A percentile compares a stretch with the other conserved stretches of the same genome.
These are phyloP conservation scores for Saccostrea echinata DNA, from an alignment of 1,140 invertebrate species.

Conservation along the genomic window DNA sequence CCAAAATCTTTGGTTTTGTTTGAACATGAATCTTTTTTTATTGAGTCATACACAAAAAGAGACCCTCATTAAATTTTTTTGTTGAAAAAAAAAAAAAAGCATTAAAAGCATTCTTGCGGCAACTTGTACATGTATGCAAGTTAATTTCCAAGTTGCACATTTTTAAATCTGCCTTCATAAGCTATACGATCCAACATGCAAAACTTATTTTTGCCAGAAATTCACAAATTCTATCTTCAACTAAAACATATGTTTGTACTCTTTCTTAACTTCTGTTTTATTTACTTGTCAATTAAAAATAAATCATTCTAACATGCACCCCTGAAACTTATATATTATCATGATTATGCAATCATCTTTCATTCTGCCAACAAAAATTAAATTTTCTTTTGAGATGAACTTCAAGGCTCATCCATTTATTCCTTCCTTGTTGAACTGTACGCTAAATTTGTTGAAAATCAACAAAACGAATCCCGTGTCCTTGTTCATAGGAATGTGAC, in stretches of 20 bases:
- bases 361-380: not conserved
- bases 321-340: not conserved
- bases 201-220: not conserved
- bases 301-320: conserved; percentile 3
- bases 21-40: conserved; percentile 2
- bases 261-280: not conserved
- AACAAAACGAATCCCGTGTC: too few relatives aligned
- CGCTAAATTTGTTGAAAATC: too few relatives aligned
- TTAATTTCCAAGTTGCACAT: not conserved
- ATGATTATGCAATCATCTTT: not conserved
- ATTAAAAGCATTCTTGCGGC: not conserved
- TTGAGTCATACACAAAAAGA: not conserved
- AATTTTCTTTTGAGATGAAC: not conserved
- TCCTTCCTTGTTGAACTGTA: too few relatives aligned
- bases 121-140: not conserved
- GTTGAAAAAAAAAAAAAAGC: not conserved
- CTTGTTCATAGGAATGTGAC: not conserved
- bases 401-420: not conserved
- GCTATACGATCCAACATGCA: not conserved
- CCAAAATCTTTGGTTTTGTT: conserved; percentile 19
- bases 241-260: conserved; percentile 22
- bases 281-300: not conserved
- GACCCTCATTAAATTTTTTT: not conserved
- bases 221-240: not conserved
- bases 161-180: not conserved